Base-by-base conservation (phyloP, 2,888 invertebrate species). In the Prosapia bicincta region DNA sequence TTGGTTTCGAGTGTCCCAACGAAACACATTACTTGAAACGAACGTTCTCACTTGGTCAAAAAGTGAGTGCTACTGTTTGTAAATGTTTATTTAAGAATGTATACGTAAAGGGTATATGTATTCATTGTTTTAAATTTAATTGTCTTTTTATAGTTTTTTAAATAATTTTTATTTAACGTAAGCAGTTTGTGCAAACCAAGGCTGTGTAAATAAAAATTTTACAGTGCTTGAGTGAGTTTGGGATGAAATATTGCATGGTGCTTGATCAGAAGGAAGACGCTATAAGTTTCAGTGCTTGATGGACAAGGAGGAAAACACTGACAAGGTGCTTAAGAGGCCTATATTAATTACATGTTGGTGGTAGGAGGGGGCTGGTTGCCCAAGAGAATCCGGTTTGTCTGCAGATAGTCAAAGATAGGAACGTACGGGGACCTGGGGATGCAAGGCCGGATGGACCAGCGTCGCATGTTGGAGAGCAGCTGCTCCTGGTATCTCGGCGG, bases 401-500 rank as follows among this genome's bases (percentile, higher is more conserved):
- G 79, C 79, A 93, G 94, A 93, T 95, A 95, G 95, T 96, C 95
- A 96, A 92, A 96, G 95, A 91, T 95, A 96, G 88, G 95, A 95
- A 88, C 96, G 94, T 87, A 96, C 96, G 86, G 96, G 96, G 88
- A 97, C 95, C 92, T 98, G 97, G 87, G 96, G 96, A 89, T 97
- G 96, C 88, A 98, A 92, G 87, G 96, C 97, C 86, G 97, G 97
- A 88, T 97, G 97, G 85, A 97, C 95, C 85, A 98, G 91, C 81
- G 96, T 93, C 81, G 92, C 92, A 87, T 95, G 95, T 85, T 95
- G 95, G 83, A 95, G 89, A 82, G 93, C 88, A 82, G 93, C 88
- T 77, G 91, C 90, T 80, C 92, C 92, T 79, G 93, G 95, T 85
- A 96, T 88, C 86, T 96, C 96, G 80, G 94, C 94, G 66, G 90